Percentiles rank a stretch among this genome's conserved stretches.
Conservation (phyloP, 2,888 invertebrate genomes). For the Sphaerophoria rueppellii region DNA sequence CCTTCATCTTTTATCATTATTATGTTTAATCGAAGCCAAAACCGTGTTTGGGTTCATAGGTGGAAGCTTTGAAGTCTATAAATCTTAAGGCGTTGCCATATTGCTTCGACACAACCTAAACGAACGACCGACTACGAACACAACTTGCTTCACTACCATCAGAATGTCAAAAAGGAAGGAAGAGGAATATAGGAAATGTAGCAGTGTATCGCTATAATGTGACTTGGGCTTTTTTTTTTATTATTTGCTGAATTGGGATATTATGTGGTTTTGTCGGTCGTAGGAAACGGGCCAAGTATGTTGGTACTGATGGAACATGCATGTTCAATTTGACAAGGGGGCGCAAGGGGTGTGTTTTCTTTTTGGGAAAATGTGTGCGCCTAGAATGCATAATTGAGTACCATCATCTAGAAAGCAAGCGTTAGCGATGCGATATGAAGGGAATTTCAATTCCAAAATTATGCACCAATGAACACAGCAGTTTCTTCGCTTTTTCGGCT, state of each 20-base stretch:
- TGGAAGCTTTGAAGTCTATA: constrained; percentile 58
- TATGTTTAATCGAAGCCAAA: constrained; percentile 39
- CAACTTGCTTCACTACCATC: background rate
- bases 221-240: constrained; percentile 50
- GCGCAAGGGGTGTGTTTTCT: background rate
- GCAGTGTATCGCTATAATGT: constrained; percentile 43
- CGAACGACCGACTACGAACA: background rate
- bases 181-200: background rate
- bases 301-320: background rate
- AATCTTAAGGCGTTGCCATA: constrained; percentile 66
- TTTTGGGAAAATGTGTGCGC: constrained; percentile 28
- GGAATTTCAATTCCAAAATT: constrained; percentile 60
- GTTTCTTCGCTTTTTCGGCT: constrained; percentile 12
- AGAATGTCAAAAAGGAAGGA: background rate
- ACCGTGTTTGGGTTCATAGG: constrained; percentile 60
- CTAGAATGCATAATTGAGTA: constrained; percentile 67
- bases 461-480: constrained; percentile 60
- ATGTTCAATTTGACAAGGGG: background rate
- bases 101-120: constrained; percentile 39
- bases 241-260: constrained; percentile 66
- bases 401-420: constrained; percentile 31
- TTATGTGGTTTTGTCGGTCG: constrained; percentile 49
- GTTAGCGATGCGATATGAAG: constrained; percentile 37
- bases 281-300: constrained; percentile 39
- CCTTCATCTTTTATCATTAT: constrained; percentile 14